Evolutionary conservation across 2,113 vertebrate species (phyloP).

Genomic region (Leucosticte australis): DNA sequence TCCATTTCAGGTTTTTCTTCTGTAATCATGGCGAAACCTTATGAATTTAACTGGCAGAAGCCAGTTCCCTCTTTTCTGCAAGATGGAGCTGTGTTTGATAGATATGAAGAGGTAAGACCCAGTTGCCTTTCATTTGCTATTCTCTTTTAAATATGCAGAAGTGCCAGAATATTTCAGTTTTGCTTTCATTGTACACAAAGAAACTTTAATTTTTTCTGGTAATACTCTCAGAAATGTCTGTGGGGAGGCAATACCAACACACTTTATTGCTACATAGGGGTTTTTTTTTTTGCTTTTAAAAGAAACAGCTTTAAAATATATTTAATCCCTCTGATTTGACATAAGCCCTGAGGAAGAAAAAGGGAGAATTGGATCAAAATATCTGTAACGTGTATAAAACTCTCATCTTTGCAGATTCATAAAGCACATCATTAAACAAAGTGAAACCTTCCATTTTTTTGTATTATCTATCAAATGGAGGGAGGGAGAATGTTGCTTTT

Average conservation of each 20-base stretch:
- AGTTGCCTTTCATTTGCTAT: background rate
- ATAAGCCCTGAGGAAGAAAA: background rate
- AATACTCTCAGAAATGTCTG: background rate
- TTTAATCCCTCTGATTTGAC: conserved; percentile 19
- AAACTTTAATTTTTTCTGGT: background rate
- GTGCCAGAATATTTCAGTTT: background rate
- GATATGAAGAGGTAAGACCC: conserved; percentile 93
- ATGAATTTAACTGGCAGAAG: conserved; percentile 99
- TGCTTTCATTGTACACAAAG: background rate
- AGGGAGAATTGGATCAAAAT: background rate
- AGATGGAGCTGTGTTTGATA: conserved; percentile 92
- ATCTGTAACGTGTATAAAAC: background rate
- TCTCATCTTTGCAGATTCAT: background rate
- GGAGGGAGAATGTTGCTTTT: background rate
- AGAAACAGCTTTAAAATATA: background rate
- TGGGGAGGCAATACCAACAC: background rate
- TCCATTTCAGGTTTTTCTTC: conserved; percentile 76
- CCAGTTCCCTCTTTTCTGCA: conserved; percentile 92
- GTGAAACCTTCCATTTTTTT: background rate
- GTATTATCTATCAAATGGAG: background rate
- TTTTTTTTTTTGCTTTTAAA: background rate
- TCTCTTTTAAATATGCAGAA: background rate
- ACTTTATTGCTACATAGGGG: background rate
- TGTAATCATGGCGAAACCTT: conserved; percentile 95
- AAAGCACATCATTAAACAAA: background rate